These are phyloP conservation scores for Apis dorsata DNA, from an alignment of 1,140 invertebrate species.

Conservation along the genomic window DNA sequence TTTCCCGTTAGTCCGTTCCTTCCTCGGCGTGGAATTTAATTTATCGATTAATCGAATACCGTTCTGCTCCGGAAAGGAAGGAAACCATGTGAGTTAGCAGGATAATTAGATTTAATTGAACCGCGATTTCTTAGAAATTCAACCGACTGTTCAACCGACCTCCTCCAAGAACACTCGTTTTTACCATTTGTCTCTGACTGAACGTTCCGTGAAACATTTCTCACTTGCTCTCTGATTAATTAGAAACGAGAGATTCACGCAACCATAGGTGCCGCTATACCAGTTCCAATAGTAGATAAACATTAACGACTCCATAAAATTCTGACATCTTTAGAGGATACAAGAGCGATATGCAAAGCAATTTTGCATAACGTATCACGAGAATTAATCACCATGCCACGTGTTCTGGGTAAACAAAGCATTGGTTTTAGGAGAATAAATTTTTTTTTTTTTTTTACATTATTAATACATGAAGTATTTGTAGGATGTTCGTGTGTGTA, in stretches of 20 bases:
- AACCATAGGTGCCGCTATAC: background rate
- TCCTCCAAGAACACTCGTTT: conserved; percentile 2
- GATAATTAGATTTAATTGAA: conserved; percentile 45
- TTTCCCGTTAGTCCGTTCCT: conserved; percentile 41
- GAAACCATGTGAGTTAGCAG: conserved; percentile 15
- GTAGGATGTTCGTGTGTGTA: too few species aligned
- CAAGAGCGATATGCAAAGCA: background rate
- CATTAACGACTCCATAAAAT: background rate
- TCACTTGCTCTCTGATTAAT: conserved; percentile 32
- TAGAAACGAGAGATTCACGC: background rate
- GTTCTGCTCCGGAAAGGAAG: conserved; percentile 49
- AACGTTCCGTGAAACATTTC: background rate
- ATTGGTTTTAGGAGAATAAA: background rate
- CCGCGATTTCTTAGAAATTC: conserved; percentile 28
- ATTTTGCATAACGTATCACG: background rate
- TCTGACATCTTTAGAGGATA: too few species aligned
- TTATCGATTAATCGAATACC: conserved; percentile 49
- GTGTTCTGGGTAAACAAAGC: background rate
- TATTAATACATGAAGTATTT: background rate
- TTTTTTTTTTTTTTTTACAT: background rate
- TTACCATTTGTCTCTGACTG: background rate
- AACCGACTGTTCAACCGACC: conserved; percentile 6
- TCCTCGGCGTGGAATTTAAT: conserved; percentile 33
- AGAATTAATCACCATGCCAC: background rate
- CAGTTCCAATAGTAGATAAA: background rate